phyloP scores from a whole-genome alignment of 2,888 invertebrate species.

The Nemoura dubitans region DNA sequence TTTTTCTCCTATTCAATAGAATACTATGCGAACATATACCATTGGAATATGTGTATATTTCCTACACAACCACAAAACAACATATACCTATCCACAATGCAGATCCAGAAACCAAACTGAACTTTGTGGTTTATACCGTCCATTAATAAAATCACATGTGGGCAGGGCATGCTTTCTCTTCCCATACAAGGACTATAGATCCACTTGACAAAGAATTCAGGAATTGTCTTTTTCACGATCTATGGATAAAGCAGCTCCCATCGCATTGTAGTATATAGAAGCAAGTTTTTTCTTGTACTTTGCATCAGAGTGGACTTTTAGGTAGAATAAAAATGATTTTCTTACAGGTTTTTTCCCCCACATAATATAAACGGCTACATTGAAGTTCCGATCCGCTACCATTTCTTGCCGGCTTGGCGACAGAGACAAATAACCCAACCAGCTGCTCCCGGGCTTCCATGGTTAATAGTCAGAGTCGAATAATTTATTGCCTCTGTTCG shows the following conservation, averaged over 20 bases:
- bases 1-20: too few species aligned
- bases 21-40: too few species aligned
- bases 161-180: not conserved
- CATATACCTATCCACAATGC: too few species aligned
- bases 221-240: slow-evolving; percentile 9
- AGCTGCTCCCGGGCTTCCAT: slow-evolving; percentile 45
- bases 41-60: too few species aligned
- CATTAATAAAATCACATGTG: not conserved
- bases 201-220: slow-evolving; percentile 22
- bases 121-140: too few species aligned
- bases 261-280: not conserved
- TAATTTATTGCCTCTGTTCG: slow-evolving; percentile 47
- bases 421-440: slow-evolving; percentile 48
- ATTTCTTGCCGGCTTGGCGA: slow-evolving; percentile 14
- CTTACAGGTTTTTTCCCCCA: slow-evolving; percentile 20
- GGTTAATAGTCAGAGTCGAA: slow-evolving; percentile 44
- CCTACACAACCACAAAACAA: too few species aligned
- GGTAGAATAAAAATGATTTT: slow-evolving; percentile 1
- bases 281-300: slow-evolving; percentile 9
- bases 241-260: slow-evolving; percentile 9
- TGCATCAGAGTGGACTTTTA: not conserved
- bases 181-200: not conserved
- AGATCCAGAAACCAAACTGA: too few species aligned
- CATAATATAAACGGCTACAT: too few species aligned
- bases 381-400: not conserved